phyloP scores from a whole-genome alignment of 2,113 vertebrate species.

The Aegotheles bennettii region DNA sequence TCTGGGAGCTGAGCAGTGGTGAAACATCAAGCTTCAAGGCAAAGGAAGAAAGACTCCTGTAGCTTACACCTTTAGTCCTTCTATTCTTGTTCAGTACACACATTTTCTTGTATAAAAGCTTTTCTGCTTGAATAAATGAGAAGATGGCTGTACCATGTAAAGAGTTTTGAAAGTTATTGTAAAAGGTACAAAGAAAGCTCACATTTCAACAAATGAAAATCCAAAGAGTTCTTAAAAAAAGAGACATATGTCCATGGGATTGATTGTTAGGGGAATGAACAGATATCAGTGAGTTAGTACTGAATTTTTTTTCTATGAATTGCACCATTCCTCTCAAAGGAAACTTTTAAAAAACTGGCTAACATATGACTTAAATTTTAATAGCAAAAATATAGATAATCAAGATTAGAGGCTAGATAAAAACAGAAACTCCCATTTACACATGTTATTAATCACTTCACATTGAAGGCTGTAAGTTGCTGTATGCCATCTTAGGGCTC shows the following conservation, averaged over 20 bases:
- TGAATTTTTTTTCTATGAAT: neutral
- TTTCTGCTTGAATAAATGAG: neutral
- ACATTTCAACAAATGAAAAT: neutral
- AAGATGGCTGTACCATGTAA: neutral
- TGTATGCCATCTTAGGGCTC: neutral
- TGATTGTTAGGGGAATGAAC: neutral
- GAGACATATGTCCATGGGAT: neutral
- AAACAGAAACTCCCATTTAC: neutral
- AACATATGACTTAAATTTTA: neutral
- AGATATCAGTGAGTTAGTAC: neutral
- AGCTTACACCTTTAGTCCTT: neutral
- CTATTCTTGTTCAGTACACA: neutral
- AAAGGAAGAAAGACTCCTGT: neutral
- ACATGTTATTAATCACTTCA: neutral
- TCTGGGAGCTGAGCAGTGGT: neutral
- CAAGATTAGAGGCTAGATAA: neutral
- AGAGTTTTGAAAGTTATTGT: neutral
- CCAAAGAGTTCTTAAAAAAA: neutral
- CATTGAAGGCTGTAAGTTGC: neutral
- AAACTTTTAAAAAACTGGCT: neutral
- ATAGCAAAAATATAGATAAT: neutral
- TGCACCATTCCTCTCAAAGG: neutral
- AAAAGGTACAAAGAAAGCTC: neutral
- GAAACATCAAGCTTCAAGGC: neutral
- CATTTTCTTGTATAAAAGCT: neutral